Evolutionary conservation across 2,797 vertebrate species (phyloP).

Genomic region (Manis pentadactyla): DNA sequence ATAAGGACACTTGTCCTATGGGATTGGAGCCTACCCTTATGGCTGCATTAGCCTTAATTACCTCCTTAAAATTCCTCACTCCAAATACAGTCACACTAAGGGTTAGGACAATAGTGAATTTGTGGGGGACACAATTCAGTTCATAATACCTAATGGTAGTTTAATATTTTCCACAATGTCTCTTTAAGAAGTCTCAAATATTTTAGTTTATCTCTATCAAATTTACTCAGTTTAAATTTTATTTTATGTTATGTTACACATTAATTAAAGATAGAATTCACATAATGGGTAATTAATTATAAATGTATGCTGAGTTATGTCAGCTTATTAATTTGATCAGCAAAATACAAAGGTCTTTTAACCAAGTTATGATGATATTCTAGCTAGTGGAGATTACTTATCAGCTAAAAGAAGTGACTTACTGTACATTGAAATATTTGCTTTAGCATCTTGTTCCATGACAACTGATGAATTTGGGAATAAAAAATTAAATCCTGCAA

Average conservation of each 20-base stretch:
- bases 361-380: background rate
- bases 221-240: background rate
- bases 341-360: background rate
- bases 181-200: background rate
- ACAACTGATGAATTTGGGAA: background rate
- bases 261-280: background rate
- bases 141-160: background rate
- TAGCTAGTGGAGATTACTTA: background rate
- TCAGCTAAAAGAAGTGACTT: background rate
- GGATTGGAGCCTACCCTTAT: background rate
- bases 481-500: background rate
- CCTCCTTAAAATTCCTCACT: background rate
- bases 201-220: background rate
- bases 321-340: background rate
- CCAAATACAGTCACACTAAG: background rate
- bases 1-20: background rate
- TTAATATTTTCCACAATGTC: background rate
- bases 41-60: background rate
- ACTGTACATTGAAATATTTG: background rate
- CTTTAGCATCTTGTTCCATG: background rate
- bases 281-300: background rate
- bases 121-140: background rate
- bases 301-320: background rate
- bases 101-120: background rate
- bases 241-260: background rate